A percentile compares a stretch with the other conserved stretches of the same genome.
phyloP scores from a whole-genome alignment of 2,888 invertebrate species.

The Macrosoma leucophasiata region DNA sequence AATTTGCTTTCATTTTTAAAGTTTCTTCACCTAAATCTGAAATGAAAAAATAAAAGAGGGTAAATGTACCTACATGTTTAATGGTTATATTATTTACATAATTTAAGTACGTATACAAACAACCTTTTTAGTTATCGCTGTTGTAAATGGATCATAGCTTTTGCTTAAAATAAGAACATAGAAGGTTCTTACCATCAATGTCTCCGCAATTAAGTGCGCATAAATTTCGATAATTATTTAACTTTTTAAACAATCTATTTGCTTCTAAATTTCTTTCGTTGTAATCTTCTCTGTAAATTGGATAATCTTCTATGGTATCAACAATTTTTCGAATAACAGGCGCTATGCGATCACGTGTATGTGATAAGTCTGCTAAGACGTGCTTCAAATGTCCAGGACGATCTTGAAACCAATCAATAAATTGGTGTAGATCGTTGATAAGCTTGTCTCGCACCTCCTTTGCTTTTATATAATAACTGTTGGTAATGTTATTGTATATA shows the following conservation, averaged over 20 bases:
- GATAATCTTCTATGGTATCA: conserved; percentile 21
- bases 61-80: too few species aligned
- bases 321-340: conserved; percentile 23
- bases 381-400: conserved; percentile 38
- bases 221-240: conserved; percentile 21
- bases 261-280: conserved; percentile 11
- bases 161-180: too few species aligned
- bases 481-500: conserved; percentile 23
- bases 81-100: too few species aligned
- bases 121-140: too few species aligned
- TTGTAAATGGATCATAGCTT: too few species aligned
- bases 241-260: conserved; percentile 12
- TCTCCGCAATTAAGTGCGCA: conserved; percentile 32
- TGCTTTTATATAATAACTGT: conserved; percentile 23
- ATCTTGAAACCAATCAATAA: conserved; percentile 25
- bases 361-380: conserved; percentile 33
- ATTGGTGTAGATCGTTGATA: conserved; percentile 23
- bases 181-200: conserved; percentile 15
- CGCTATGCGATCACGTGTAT: conserved; percentile 24
- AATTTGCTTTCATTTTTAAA: too few species aligned
- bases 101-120: too few species aligned
- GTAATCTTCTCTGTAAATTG: conserved; percentile 19
- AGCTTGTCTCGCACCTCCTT: conserved; percentile 23
- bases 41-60: not conserved
- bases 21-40: not conserved